These are phyloP conservation scores for Brachyopa scutellaris DNA, from an alignment of 2,888 invertebrate species.

Conservation along the genomic window DNA sequence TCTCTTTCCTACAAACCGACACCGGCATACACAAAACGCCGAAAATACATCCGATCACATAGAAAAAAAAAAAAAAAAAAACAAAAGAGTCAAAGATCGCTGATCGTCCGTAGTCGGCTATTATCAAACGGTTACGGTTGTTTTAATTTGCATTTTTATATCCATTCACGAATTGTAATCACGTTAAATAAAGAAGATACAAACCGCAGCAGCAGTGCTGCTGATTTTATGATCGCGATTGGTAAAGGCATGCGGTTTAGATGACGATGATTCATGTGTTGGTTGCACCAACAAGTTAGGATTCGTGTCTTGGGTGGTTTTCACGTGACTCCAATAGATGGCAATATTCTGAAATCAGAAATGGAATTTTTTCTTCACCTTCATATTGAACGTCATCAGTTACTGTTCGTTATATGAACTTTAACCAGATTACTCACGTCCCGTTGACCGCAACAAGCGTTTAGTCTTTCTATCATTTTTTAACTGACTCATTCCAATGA, in stretches of 20 bases:
- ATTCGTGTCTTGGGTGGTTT: constrained; percentile 52
- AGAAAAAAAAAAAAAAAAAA: neutral
- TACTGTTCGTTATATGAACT: too few relatives aligned
- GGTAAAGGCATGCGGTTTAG: constrained; percentile 8
- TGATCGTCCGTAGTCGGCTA: constrained; percentile 46
- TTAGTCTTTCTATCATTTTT: constrained; percentile 8
- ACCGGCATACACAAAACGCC: constrained; percentile 8
- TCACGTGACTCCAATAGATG: constrained; percentile 45
- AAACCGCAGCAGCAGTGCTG: constrained; percentile 14
- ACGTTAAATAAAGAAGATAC: constrained; percentile 43
- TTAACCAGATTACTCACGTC: constrained; percentile 33
- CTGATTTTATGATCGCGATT: constrained; percentile 15
- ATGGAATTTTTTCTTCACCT: neutral
- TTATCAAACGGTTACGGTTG: constrained; percentile 57
- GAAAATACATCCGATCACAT: constrained; percentile 15
- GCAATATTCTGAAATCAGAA: constrained; percentile 17
- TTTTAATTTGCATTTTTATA: constrained; percentile 60
- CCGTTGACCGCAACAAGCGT: neutral
- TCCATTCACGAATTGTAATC: constrained; percentile 56
- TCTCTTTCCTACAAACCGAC: constrained; percentile 19
- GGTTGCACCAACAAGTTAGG: constrained; percentile 23
- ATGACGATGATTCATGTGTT: constrained; percentile 33
- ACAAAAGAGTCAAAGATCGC: constrained; percentile 19
- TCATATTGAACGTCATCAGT: neutral
- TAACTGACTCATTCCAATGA: constrained; percentile 16